Evolutionary conservation across 2,888 invertebrate species (phyloP), one percentile per base, ranked within the genome.

Genomic region (Ellobium chinense): DNA sequence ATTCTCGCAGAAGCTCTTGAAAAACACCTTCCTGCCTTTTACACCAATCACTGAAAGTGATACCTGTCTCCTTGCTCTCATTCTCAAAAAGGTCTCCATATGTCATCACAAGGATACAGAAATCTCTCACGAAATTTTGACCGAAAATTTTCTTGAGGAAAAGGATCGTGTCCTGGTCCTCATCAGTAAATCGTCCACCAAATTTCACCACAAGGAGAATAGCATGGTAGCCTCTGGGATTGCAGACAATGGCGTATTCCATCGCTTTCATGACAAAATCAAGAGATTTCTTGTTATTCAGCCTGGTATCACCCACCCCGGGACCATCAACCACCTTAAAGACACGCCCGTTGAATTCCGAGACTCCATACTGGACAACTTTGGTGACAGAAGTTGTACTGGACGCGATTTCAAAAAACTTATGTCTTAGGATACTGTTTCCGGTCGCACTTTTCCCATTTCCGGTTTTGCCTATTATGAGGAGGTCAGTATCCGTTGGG

Each of bases 271-370:
- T 14, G 27, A 63, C 63, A 29, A 74, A 29, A 0, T 74, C n/a
- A 1, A 63, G n/a, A 31, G 63, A 36, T 14, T 46, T 3, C n/a
- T 29, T n/a, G 1, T 37, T 18, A 31, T 62, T 46, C 1, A 74
- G 37, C 9, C 54, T 24, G 0, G 74, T 74, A n/a, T 74, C 74
- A n/a, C 46, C 62, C 2, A 74, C 46, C 18, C 74, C 74, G 21
- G 74, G 74, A 24, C 63, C 74, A 74, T 74, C 74, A 0, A 74
- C 74, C 1, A 74, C 74, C n/a, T 74, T 70, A 4, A 70, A 24
- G n/a, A 70, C 56, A 4, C 56, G 54, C 0, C 56, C 70, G 12
- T 0, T 27, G 34, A 70, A 21, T 0, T 70, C 70, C 1, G 70
- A 56, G 29, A 56, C 54, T 56, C 34, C 70, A 3, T 9, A 54